phyloP scores from a whole-genome alignment of 2,113 vertebrate genomes.

The Lepisosteus oculatus region DNA sequence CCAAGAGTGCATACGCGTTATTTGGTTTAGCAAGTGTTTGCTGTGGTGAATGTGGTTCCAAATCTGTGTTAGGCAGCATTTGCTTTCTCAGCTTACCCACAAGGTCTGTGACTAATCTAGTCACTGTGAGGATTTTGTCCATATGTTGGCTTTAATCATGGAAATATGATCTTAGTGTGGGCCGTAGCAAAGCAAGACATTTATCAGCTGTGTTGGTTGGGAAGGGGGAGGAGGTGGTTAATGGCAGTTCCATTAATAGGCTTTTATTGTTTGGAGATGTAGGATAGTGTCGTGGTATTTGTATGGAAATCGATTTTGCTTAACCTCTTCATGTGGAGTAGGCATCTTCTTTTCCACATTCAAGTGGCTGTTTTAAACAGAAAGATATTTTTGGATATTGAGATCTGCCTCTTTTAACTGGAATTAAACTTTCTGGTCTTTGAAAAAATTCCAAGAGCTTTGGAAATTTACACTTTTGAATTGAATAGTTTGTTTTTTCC shows the following conservation, averaged over 20 bases:
- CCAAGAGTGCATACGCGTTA: background rate
- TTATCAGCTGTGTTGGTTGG: constrained; percentile 8
- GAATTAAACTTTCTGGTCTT: too few species aligned
- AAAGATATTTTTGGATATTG: too few species aligned
- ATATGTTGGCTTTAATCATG: constrained; percentile 57
- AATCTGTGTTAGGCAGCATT: constrained; percentile 31
- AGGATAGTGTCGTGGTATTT: background rate
- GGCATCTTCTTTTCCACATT: too few species aligned
- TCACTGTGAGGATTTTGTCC: constrained; percentile 39
- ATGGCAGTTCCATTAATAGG: constrained; percentile 43
- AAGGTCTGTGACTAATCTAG: constrained; percentile 48
- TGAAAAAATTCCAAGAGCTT: too few species aligned
- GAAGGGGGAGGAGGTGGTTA: constrained; percentile 5
- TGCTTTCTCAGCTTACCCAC: constrained; percentile 53
- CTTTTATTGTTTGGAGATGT: constrained; percentile 39
- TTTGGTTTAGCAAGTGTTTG: constrained; percentile 20
- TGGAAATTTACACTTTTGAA: too few species aligned
- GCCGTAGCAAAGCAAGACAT: background rate
- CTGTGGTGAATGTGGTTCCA: constrained; percentile 42
- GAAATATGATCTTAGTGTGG: constrained; percentile 36
- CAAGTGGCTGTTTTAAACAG: too few species aligned
- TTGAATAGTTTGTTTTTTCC: too few species aligned
- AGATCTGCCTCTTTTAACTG: too few species aligned
- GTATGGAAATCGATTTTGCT: too few species aligned
- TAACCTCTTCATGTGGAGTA: too few species aligned